Percentiles rank a stretch among this genome's conserved stretches.
Evolutionary conservation across 2,113 vertebrate genomes (phyloP).

Genomic region (Sinocyclocheilus maitianheensis): DNA sequence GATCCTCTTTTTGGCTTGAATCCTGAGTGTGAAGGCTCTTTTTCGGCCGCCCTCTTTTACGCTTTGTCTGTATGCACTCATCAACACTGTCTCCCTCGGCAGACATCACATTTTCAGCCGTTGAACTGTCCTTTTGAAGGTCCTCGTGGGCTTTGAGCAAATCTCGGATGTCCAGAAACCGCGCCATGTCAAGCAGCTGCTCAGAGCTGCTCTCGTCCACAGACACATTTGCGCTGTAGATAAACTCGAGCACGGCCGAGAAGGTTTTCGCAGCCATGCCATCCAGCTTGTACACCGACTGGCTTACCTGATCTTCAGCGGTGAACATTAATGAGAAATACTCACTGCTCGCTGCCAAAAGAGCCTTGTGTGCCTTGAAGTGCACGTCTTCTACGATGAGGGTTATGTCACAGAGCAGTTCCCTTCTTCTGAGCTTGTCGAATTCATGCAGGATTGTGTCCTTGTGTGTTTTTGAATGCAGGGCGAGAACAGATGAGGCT

Average conservation of each 20-base stretch:
- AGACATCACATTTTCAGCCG: not conserved
- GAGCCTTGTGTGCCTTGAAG: slow-evolving; percentile 92
- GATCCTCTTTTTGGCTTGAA: not conserved
- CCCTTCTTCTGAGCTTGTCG: slow-evolving; percentile 82
- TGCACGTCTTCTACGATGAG: slow-evolving; percentile 88
- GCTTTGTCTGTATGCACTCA: slow-evolving; percentile 64
- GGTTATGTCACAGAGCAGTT: slow-evolving; percentile 92
- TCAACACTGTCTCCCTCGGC: not conserved
- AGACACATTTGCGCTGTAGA: slow-evolving; percentile 87
- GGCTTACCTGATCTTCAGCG: slow-evolving; percentile 76
- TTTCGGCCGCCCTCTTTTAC: slow-evolving; percentile 87
- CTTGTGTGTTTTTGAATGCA: slow-evolving; percentile 84
- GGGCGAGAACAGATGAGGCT: slow-evolving; percentile 61
- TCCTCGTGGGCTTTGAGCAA: slow-evolving; percentile 82
- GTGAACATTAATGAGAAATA: slow-evolving; percentile 94
- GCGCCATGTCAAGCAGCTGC: slow-evolving; percentile 86
- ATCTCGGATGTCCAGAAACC: slow-evolving; percentile 84
- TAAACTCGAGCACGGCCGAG: slow-evolving; percentile 86
- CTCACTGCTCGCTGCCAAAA: slow-evolving; percentile 95
- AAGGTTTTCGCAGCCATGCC: slow-evolving; percentile 85
- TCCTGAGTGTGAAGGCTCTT: slow-evolving; percentile 65
- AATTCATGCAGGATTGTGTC: slow-evolving; percentile 85
- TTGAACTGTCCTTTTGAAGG: slow-evolving; percentile 59
- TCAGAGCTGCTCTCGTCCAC: slow-evolving; percentile 78
- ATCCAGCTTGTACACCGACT: slow-evolving; percentile 82